Base-by-base conservation (phyloP, 1,140 invertebrate genomes). In the Eriocheir sinensis region DNA sequence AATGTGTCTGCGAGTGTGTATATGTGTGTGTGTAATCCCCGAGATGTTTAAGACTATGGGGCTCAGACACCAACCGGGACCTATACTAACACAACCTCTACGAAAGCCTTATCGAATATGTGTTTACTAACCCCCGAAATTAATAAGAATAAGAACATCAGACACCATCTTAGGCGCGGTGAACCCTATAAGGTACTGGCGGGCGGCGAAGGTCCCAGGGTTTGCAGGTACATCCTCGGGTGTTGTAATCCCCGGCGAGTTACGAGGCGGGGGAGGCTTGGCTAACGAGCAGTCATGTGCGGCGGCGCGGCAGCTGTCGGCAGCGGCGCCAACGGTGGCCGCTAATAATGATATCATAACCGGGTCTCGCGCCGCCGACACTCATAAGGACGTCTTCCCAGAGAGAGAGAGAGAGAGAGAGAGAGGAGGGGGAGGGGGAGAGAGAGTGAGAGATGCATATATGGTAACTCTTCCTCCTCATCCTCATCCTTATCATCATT, bases 21-120 rank as follows among this genome's bases (percentile, higher is more conserved):
- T 80, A 21, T 80, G 79, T 80, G 79, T 80, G 79, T 21, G 79
- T 80, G 79, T 80, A 80, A 72, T 17, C n/a, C 60, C 15, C n/a
- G 60, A 72, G n/a, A n/a, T 17, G 60, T 17, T 72, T 72, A 72
- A n/a, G 15, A 72, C 60, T n/a, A n/a, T n/a, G n/a, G n/a, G n/a
- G n/a, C n/a, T n/a, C n/a, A n/a, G n/a, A n/a, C n/a, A n/a, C n/a
- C n/a, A n/a, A n/a, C n/a, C n/a, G n/a, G n/a, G n/a, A n/a, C n/a
- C n/a, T n/a, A n/a, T n/a, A n/a, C n/a, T n/a, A n/a, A n/a, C n/a
- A n/a, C n/a, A n/a, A n/a, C n/a, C n/a, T n/a, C n/a, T n/a, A n/a
- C n/a, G n/a, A n/a, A n/a, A n/a, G n/a, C n/a, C n/a, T n/a, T n/a
- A n/a, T n/a, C n/a, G n/a, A n/a, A n/a, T n/a, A n/a, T n/a, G n/a